Percentiles rank a stretch among this genome's conserved stretches.
These are phyloP conservation scores for Ambastaia sidthimunki DNA, from an alignment of 2,797 vertebrate genomes.

Conservation along the genomic window DNA sequence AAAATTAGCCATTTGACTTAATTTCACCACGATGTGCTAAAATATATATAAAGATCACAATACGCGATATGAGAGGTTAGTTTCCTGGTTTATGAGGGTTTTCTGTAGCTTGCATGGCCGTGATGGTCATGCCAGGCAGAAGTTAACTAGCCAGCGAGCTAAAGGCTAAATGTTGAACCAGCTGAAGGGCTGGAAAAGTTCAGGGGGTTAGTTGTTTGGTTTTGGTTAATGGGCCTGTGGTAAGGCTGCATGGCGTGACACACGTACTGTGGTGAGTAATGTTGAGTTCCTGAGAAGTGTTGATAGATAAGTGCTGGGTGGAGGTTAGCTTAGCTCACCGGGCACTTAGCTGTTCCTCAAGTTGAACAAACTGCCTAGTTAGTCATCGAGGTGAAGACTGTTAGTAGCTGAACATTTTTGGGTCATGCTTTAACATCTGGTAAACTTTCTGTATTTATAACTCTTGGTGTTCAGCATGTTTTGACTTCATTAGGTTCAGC, in stretches of 20 bases:
- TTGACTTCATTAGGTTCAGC: not conserved
- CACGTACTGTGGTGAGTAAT: not conserved
- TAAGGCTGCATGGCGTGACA: not conserved
- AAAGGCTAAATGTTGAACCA: constrained; percentile 20
- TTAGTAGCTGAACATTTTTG: not conserved
- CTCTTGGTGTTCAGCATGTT: not conserved
- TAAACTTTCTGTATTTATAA: not conserved
- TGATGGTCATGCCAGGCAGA: constrained; percentile 27
- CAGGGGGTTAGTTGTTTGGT: not conserved
- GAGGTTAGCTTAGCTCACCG: constrained; percentile 44
- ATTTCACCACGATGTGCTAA: not conserved
- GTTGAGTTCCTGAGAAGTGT: constrained; percentile 32
- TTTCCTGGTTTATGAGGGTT: constrained; percentile 23
- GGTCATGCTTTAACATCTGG: not conserved
- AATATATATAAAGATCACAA: not conserved
- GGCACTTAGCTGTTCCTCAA: constrained; percentile 27
- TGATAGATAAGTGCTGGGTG: constrained; percentile 50
- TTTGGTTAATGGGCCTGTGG: not conserved
- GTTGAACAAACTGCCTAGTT: constrained; percentile 8
- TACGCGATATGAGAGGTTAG: not conserved
- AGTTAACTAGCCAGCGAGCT: constrained; percentile 37
- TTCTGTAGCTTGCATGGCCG: constrained; percentile 12
- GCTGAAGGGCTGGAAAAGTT: not conserved
- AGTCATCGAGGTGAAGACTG: not conserved
- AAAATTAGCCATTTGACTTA: not conserved